Evolutionary conservation across 2,113 vertebrate species (phyloP).

Genomic region (Lampris incognitus): DNA sequence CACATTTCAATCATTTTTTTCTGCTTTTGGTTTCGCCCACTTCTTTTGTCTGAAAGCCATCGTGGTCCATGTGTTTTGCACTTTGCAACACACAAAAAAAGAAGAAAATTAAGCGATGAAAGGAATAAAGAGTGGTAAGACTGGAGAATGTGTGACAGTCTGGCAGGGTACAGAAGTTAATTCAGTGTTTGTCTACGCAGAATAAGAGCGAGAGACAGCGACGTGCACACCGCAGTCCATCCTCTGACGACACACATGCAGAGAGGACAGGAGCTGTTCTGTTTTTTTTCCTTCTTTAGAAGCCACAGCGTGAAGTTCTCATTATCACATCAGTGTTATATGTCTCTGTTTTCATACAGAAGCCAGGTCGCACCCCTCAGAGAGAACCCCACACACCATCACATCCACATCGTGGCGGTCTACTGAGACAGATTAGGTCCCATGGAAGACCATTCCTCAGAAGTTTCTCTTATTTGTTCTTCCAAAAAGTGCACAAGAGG

Average conservation of each 20-base stretch:
- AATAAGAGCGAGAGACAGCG: slow-evolving; percentile 5
- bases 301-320: slow-evolving; percentile 58
- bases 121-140: background rate
- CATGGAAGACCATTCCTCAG: too few relatives aligned
- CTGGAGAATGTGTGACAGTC: background rate
- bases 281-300: slow-evolving; percentile 29
- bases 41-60: too few relatives aligned
- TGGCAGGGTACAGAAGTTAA: slow-evolving; percentile 32
- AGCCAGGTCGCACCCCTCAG: slow-evolving; percentile 60
- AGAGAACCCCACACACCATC: slow-evolving; percentile 16
- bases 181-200: slow-evolving; percentile 43
- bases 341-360: slow-evolving; percentile 76
- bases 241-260: slow-evolving; percentile 62
- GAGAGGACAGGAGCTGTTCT: slow-evolving; percentile 36
- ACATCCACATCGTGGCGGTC: background rate
- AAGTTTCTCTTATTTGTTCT: too few relatives aligned
- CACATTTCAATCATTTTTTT: too few relatives aligned
- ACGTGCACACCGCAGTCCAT: slow-evolving; percentile 1
- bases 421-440: background rate
- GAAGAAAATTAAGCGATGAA: background rate
- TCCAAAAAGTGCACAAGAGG: too few relatives aligned
- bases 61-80: too few relatives aligned
- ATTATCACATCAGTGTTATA: slow-evolving; percentile 77
- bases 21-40: too few relatives aligned
- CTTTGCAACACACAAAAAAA: background rate